Conservation (phyloP, 1,140 invertebrate species). For the Patella vulgata region DNA sequence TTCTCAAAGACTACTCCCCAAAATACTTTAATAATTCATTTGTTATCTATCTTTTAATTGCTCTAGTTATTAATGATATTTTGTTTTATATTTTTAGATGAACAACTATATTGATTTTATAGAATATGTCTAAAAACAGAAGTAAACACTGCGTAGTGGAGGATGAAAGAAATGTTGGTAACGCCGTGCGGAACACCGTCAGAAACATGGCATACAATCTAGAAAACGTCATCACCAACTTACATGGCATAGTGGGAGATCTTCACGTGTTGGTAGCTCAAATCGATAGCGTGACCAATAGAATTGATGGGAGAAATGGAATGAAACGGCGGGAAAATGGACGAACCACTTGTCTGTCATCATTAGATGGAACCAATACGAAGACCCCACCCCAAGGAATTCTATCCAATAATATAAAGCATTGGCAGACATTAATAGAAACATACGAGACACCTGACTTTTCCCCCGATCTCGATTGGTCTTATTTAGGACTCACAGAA, state of each 20-base stretch:
- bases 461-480: conserved; percentile 32
- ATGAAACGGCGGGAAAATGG: neutral
- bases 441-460: conserved; percentile 16
- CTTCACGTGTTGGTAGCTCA: conserved; percentile 25
- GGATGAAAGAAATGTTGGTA: neutral
- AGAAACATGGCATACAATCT: conserved; percentile 28
- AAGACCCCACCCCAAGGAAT: neutral
- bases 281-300: conserved; percentile 27
- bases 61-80: too few relatives aligned
- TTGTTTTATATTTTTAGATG: too few relatives aligned
- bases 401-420: neutral
- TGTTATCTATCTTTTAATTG: too few relatives aligned
- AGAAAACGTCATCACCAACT: conserved; percentile 22
- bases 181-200: conserved; percentile 16
- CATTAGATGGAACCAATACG: neutral
- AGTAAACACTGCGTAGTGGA: too few relatives aligned
- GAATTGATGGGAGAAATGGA: conserved; percentile 17
- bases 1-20: too few relatives aligned
- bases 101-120: too few relatives aligned
- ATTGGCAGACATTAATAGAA: neutral
- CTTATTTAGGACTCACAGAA: conserved; percentile 19
- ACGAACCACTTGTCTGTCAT: too few relatives aligned
- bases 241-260: conserved; percentile 31
- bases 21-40: too few relatives aligned
- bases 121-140: too few relatives aligned